A percentile compares a stretch with the other conserved stretches of the same genome.
These are phyloP conservation scores for Callimorpha dominula DNA, from an alignment of 2,888 invertebrate species.

Conservation along the genomic window DNA sequence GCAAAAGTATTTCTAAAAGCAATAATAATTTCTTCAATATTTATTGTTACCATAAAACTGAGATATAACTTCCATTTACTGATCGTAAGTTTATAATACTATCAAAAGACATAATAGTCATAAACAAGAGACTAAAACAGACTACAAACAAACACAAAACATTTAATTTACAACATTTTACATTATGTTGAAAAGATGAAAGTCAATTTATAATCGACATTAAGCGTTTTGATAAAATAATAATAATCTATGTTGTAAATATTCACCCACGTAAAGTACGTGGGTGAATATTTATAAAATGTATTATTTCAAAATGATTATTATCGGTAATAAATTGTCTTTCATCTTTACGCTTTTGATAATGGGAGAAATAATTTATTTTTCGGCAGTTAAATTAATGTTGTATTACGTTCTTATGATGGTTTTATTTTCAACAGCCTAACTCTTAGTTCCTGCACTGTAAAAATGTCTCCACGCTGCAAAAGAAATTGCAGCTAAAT, in stretches of 20 bases:
- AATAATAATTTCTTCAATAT: constrained; percentile 12
- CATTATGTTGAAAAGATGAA: constrained; percentile 37
- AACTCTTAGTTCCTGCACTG: not conserved
- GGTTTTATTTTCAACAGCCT: not conserved
- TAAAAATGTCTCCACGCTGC: not conserved
- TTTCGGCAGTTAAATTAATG: constrained; percentile 32
- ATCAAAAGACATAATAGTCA: constrained; percentile 19
- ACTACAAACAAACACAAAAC: constrained; percentile 31
- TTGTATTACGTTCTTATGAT: not conserved
- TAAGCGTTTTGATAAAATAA: constrained; percentile 47
- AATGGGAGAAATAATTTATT: constrained; percentile 22
- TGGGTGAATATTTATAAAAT: too few species aligned
- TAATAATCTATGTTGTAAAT: constrained; percentile 47
- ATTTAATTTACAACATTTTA: constrained; percentile 45
- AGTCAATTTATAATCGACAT: constrained; percentile 44
- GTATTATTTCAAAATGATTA: too few species aligned
- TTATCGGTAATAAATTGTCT: too few species aligned
- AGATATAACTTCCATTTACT: constrained; percentile 15
- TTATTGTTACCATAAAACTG: constrained; percentile 14
- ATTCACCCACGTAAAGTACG: constrained; percentile 53
- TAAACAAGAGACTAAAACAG: constrained; percentile 36
- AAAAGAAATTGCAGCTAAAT: too few species aligned
- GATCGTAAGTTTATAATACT: constrained; percentile 13
- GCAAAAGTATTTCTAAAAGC: not conserved
- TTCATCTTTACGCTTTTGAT: constrained; percentile 48